Evolutionary conservation across 2,888 invertebrate species (phyloP).

Genomic region (Folsomia manolachei): DNA sequence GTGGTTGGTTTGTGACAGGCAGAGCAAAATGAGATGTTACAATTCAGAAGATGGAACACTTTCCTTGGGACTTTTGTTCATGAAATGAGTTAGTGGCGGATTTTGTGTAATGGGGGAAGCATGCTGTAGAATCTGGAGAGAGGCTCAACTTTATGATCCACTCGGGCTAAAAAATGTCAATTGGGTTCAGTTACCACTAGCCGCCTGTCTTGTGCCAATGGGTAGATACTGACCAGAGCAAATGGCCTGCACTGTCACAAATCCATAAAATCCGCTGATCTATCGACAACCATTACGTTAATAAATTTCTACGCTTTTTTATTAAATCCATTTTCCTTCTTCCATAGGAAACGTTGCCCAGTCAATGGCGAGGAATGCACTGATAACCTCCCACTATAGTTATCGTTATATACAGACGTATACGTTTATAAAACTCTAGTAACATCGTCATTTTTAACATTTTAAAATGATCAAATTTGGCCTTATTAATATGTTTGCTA

Average conservation of each 20-base stretch:
- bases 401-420: too few species aligned
- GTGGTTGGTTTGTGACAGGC: too few species aligned
- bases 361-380: too few species aligned
- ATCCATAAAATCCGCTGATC: constrained; percentile 13
- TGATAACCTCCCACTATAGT: too few species aligned
- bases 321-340: background rate
- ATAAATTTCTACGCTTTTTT: constrained; percentile 9
- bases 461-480: too few species aligned
- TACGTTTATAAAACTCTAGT: too few species aligned
- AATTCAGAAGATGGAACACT: too few species aligned
- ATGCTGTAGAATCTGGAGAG: background rate
- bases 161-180: constrained; percentile 9
- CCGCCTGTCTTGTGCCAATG: constrained; percentile 1
- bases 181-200: background rate
- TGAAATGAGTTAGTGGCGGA: background rate
- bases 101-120: background rate
- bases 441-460: too few species aligned
- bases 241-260: constrained; percentile 6
- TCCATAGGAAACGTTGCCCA: too few species aligned
- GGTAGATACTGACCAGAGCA: background rate
- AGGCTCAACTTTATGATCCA: constrained; percentile 10
- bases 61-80: background rate
- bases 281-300: constrained; percentile 14
- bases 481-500: too few species aligned
- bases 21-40: background rate